Evolutionary conservation across 2,888 invertebrate genomes (phyloP).

Genomic region (Ramazzottius varieornatus): DNA sequence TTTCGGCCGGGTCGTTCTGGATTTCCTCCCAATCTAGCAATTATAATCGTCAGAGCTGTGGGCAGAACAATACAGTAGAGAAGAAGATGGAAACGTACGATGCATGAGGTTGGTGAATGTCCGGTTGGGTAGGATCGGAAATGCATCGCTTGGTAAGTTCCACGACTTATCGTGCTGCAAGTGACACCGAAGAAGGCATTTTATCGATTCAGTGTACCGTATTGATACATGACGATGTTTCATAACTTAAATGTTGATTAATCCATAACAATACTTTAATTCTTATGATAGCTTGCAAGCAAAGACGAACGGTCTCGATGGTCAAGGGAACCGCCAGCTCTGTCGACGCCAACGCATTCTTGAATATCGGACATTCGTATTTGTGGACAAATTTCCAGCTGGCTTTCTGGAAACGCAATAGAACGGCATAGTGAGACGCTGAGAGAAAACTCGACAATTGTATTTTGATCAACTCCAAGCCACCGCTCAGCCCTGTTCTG

Average conservation of each 20-base stretch:
- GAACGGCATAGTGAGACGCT: no score
- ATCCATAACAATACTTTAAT: not conserved
- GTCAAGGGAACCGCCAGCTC: not conserved
- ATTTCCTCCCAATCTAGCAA: conserved; percentile 1
- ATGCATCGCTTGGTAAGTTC: not conserved
- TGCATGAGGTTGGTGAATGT: not conserved
- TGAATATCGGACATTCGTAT: not conserved
- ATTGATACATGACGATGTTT: no score
- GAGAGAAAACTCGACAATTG: no score
- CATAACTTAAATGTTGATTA: no score
- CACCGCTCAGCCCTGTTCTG: no score
- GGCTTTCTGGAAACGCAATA: not conserved
- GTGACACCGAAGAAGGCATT: not conserved
- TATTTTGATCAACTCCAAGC: no score
- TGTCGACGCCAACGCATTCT: not conserved
- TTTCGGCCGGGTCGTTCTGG: not conserved
- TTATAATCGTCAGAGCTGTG: not conserved
- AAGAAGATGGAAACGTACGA: not conserved
- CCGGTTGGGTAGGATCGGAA: not conserved
- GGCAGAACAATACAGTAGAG: not conserved
- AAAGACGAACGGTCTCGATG: not conserved
- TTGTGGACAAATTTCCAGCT: conserved; percentile 1
- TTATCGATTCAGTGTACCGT: no score
- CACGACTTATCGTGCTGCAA: not conserved
- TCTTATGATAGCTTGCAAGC: not conserved